Base-by-base conservation (phyloP, 2,113 vertebrate species). In the Crotalus viridis region DNA sequence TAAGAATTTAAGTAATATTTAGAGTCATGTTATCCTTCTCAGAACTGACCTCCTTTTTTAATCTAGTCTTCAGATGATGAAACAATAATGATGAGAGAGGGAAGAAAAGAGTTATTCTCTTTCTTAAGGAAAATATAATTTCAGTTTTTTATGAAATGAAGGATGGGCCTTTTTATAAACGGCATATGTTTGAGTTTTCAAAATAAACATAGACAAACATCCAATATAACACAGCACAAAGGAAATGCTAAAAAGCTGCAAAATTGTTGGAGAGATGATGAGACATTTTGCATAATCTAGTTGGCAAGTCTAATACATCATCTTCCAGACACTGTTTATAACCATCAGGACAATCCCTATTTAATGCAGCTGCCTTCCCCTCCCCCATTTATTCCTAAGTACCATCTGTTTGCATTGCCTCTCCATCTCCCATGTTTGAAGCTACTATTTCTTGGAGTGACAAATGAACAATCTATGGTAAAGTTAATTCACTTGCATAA, bases 401-500 rank as follows among this genome's bases (percentile, higher is more conserved):
- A 51, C 95, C 97, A 97, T 97, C 97, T 97, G 97, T 96, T 95
- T 94, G 90, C 92, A 39, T 95, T 55, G 90, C 91, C 93, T 28
- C 94, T 94, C 91, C 48, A 52, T 90, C 91, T 69, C 0, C 46
- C 95, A 87, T 93, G 93, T 96, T 96, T 94, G 0, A 93, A 94
- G 92, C 2, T 0, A 87, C 94, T 59, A 93, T 93, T 94, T 96
- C 95, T 96, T 95, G 33, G 95, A 95, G 96, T 97, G 96, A 98
- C 97, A 98, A 97, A 97, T 97, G 97, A 98, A 95, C 97, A 97
- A 96, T 96, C 91, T 97, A 95, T 97, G 97, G 96, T 97, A 89
- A 3, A 95, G 94, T 93, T 97, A 93, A 97, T 97, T 98, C 96
- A 90, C 93, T 91, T 92, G 94, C 56, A 91, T 96, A 97, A 93